phyloP scores from a whole-genome alignment of 2,113 vertebrate species.

The Otolemur garnettii region DNA sequence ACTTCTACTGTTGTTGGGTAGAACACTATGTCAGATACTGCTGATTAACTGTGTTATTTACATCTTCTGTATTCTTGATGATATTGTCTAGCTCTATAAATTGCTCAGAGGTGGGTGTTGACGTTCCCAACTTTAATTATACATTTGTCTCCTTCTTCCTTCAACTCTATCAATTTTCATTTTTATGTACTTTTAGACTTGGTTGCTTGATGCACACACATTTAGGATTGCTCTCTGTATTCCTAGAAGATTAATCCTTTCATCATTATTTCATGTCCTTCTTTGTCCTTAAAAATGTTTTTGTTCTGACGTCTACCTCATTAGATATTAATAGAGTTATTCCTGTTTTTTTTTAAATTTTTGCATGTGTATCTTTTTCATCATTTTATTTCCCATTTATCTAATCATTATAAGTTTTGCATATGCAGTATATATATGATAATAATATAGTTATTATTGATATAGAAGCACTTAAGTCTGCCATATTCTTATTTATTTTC shows the following conservation, averaged over 20 bases:
- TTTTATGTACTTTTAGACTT: background rate
- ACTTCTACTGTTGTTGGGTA: background rate
- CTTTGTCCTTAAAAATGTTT: background rate
- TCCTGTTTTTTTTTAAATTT: background rate
- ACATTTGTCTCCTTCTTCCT: background rate
- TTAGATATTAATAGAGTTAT: background rate
- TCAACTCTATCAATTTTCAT: too few relatives aligned
- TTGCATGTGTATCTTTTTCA: background rate
- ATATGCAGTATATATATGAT: background rate
- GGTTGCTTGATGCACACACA: background rate
- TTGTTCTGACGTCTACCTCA: background rate
- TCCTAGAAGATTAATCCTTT: background rate
- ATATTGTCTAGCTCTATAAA: background rate
- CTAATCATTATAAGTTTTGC: background rate
- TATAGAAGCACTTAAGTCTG: background rate
- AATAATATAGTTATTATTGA: background rate
- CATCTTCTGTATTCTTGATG: background rate
- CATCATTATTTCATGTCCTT: background rate
- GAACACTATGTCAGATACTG: background rate
- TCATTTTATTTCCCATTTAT: background rate
- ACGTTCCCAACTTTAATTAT: background rate
- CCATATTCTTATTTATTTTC: background rate
- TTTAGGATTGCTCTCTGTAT: background rate
- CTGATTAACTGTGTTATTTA: background rate
- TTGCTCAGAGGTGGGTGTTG: background rate